Percentiles rank a stretch among this genome's conserved stretches.
Evolutionary conservation across 2,113 vertebrate species (phyloP).

Genomic region (Ahaetulla prasina): DNA sequence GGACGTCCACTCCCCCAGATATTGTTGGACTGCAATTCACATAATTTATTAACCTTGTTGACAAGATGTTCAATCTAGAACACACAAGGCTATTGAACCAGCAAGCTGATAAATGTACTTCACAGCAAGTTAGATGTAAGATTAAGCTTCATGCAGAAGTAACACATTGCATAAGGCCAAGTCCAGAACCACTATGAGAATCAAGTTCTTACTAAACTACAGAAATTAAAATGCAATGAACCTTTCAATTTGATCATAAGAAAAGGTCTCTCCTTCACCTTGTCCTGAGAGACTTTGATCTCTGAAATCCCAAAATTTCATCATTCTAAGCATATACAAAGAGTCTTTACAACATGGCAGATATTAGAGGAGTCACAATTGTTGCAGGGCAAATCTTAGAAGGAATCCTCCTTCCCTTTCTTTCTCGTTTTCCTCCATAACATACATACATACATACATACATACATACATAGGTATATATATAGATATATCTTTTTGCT

Average conservation of each 20-base stretch:
- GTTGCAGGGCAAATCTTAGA: not conserved
- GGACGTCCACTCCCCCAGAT: not conserved
- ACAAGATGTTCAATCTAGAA: not conserved
- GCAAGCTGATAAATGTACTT: not conserved
- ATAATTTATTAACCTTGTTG: not conserved
- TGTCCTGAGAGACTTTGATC: not conserved
- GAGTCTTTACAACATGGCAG: not conserved
- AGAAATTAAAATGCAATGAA: not conserved
- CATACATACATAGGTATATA: no score
- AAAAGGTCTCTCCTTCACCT: not conserved
- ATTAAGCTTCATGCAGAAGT: not conserved
- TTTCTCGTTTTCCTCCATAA: not conserved
- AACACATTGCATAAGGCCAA: not conserved
- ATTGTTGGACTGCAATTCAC: not conserved
- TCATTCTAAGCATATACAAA: not conserved
- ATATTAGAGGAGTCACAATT: not conserved
- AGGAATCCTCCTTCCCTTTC: not conserved
- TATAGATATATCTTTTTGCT: no score
- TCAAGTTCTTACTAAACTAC: not conserved
- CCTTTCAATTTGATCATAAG: not conserved
- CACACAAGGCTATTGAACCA: not conserved
- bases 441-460: no score
- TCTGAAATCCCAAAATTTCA: not conserved
- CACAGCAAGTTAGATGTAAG: not conserved
- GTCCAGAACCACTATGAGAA: not conserved